Evolutionary conservation across 2,113 vertebrate species (phyloP).

Genomic region (Azemiops feae): DNA sequence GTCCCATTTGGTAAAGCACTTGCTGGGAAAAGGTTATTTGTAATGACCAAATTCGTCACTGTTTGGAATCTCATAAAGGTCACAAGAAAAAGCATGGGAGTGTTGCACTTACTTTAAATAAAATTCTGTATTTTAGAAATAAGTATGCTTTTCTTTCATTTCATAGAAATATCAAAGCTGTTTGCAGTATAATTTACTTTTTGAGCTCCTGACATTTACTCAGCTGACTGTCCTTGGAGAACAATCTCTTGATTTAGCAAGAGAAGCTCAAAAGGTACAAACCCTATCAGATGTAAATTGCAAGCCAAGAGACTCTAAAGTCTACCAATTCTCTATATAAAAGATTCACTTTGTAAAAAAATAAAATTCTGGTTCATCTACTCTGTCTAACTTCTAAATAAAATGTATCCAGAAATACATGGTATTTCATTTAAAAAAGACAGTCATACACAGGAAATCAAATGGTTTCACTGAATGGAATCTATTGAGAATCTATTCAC

Average conservation of each 20-base stretch:
- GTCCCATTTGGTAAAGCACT: constrained; percentile 63
- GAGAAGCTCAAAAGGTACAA: constrained; percentile 51
- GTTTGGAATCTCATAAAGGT: constrained; percentile 81
- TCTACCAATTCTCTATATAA: constrained; percentile 27
- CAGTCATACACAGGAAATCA: neutral
- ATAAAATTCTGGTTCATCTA: neutral
- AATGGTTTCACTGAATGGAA: neutral
- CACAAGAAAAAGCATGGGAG: constrained; percentile 60
- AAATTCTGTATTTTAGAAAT: constrained; percentile 80
- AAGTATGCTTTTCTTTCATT: constrained; percentile 79
- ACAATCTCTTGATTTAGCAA: constrained; percentile 71
- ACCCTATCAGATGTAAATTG: constrained; percentile 52
- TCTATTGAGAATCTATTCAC: neutral
- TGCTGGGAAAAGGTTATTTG: constrained; percentile 79
- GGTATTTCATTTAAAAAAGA: neutral
- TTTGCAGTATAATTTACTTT: constrained; percentile 82
- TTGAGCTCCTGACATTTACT: constrained; percentile 80
- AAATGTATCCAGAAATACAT: neutral
- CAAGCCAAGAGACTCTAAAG: constrained; percentile 36
- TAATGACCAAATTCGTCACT: constrained; percentile 85
- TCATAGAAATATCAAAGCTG: constrained; percentile 85
- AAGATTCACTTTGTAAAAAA: constrained; percentile 44
- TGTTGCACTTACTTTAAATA: constrained; percentile 78
- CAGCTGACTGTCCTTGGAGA: constrained; percentile 78
- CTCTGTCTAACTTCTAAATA: neutral